A percentile compares a stretch with the other conserved stretches of the same genome.
Evolutionary conservation across 2,113 vertebrate genomes (phyloP).

Genomic region (Tetrao urogallus): DNA sequence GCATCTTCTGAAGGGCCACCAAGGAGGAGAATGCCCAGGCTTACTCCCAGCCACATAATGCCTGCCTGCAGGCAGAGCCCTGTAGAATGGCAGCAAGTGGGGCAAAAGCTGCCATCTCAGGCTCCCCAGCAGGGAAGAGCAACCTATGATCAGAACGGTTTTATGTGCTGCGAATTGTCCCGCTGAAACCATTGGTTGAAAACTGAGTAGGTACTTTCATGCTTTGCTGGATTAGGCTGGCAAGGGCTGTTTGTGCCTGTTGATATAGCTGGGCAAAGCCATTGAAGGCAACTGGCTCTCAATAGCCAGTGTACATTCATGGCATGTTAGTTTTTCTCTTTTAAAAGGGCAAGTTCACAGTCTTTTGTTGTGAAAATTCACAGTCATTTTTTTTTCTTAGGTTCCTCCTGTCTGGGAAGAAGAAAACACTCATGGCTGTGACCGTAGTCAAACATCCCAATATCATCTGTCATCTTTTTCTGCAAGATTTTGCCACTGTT

Average conservation of each 20-base stretch:
- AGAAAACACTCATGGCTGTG: background rate
- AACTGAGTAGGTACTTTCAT: background rate
- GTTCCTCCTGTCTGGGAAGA: rapidly evolving
- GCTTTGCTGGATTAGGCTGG: background rate
- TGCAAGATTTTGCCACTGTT: background rate
- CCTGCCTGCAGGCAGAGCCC: background rate
- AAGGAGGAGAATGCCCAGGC: background rate
- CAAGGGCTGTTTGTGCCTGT: background rate
- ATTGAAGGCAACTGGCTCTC: background rate
- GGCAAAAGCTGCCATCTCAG: rapidly evolving
- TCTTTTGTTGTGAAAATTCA: background rate
- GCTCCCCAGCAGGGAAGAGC: rapidly evolving
- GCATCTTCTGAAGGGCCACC: background rate
- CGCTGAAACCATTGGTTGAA: background rate
- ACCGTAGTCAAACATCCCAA: background rate
- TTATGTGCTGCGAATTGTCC: background rate
- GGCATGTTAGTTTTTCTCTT: background rate
- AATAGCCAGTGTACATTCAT: background rate
- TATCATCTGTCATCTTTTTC: background rate
- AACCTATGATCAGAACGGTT: rapidly evolving
- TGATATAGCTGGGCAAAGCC: background rate
- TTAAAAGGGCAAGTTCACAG: background rate
- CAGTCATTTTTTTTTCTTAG: background rate
- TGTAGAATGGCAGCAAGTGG: background rate
- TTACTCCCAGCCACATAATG: background rate